A percentile compares a stretch with the other conserved stretches of the same genome.
Evolutionary conservation across 1,140 invertebrate genomes (phyloP).

Genomic region (Sminthurides bifidus): DNA sequence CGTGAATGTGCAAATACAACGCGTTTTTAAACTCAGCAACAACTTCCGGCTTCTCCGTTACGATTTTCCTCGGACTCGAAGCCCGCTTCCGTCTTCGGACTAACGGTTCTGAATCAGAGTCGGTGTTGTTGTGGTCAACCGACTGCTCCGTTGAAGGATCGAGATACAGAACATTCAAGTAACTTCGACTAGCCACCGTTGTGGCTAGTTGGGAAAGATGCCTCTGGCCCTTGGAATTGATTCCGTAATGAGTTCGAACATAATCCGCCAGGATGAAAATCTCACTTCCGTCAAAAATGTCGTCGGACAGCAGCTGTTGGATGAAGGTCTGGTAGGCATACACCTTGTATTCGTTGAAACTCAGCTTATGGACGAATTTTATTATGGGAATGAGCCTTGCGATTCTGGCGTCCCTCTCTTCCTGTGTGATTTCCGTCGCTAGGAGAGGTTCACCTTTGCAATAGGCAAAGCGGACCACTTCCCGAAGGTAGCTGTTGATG

Average conservation of each 20-base stretch:
- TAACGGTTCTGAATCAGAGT: neutral
- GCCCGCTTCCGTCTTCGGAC: neutral
- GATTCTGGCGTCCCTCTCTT: neutral
- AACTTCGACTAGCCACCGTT: neutral
- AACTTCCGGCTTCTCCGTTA: neutral
- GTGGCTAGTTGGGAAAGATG: neutral
- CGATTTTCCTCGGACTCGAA: neutral
- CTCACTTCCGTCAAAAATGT: neutral
- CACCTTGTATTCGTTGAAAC: neutral
- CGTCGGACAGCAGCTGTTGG: neutral
- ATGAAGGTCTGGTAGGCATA: slow-evolving; percentile 1
- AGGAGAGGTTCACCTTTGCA: neutral
- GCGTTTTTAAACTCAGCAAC: neutral
- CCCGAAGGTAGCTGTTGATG: neutral
- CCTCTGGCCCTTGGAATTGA: neutral
- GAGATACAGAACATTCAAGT: neutral
- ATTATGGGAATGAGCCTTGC: slow-evolving; percentile 4
- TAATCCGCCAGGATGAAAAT: slow-evolving; percentile 1
- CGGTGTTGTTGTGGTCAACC: neutral
- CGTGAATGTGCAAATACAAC: neutral
- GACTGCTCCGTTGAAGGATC: neutral
- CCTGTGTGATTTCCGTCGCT: no score
- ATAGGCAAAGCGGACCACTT: neutral
- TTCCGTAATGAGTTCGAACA: neutral
- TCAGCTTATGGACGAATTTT: slow-evolving; percentile 1